phyloP scores from a whole-genome alignment of 2,888 invertebrate genomes.

The Amitus sp. region DNA sequence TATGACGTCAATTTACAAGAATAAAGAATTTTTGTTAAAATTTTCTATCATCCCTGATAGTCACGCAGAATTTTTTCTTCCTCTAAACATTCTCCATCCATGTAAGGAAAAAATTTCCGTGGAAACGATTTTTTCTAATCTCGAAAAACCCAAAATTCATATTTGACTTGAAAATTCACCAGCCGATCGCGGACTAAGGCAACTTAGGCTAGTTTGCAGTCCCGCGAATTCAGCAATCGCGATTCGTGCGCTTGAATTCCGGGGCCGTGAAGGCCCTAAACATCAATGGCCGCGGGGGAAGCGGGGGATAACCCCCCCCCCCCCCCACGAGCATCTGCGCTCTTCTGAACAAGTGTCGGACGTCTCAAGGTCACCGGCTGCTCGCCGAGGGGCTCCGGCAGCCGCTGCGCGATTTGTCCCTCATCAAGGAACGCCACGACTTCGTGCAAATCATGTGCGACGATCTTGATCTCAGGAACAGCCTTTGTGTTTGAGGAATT shows the following conservation, averaged over 20 bases:
- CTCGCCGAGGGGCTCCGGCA: conserved; percentile 94
- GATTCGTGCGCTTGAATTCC: conserved; percentile 85
- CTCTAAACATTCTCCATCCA: too few species aligned
- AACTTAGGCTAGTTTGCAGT: conserved; percentile 82
- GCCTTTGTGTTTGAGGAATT: too few species aligned
- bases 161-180: too few species aligned
- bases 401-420: conserved; percentile 83
- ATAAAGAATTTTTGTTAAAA: too few species aligned
- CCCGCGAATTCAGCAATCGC: conserved; percentile 69
- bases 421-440: conserved; percentile 88
- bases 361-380: conserved; percentile 84
- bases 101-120: too few species aligned
- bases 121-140: too few species aligned
- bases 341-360: conserved; percentile 86
- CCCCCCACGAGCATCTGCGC: conserved; percentile 73
- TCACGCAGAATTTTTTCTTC: too few species aligned
- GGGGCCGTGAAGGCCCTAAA: conserved; percentile 89
- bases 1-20: too few species aligned
- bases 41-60: too few species aligned
- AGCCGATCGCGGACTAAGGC: conserved; percentile 78
- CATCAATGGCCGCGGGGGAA: conserved; percentile 79
- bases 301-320: too few species aligned
- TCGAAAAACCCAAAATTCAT: too few species aligned
- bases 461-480: conserved; percentile 75
- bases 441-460: conserved; percentile 80